These are phyloP conservation scores for Lates japonicus DNA, from an alignment of 2,797 vertebrate species.

Conservation along the genomic window DNA sequence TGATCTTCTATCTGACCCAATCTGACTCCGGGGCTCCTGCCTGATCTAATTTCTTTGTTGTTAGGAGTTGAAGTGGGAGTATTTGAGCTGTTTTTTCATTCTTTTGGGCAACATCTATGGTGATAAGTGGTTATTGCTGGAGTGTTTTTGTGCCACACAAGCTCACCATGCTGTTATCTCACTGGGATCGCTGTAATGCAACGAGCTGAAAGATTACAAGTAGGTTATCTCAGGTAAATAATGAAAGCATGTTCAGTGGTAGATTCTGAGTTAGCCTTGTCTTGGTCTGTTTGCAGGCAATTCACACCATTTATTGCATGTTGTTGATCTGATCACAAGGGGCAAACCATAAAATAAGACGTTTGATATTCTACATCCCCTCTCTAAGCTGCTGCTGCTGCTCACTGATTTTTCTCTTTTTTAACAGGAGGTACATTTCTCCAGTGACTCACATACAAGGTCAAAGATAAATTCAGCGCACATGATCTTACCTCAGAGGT, in stretches of 20 bases:
- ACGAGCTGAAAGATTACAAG: background rate
- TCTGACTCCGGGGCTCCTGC: conserved; percentile 75
- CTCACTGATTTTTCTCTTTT: conserved; percentile 19
- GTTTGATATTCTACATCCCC: conserved; percentile 2
- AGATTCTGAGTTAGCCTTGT: background rate
- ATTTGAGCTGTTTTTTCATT: conserved; percentile 41
- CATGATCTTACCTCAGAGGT: conserved; percentile 60
- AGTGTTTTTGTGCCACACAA: conserved; percentile 15
- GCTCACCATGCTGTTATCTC: conserved; percentile 1
- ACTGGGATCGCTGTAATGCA: background rate
- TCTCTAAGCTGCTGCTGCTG: background rate
- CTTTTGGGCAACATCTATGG: conserved; percentile 42
- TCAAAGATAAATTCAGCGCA: conserved; percentile 62
- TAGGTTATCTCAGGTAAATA: conserved; percentile 36
- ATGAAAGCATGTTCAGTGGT: conserved; percentile 32
- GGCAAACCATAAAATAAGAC: background rate
- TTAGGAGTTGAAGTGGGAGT: conserved; percentile 56
- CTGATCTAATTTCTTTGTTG: conserved; percentile 77
- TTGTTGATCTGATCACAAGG: conserved; percentile 32
- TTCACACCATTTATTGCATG: conserved; percentile 28
- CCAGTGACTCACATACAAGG: conserved; percentile 32
- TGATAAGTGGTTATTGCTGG: conserved; percentile 25
- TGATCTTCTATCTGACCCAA: conserved; percentile 80
- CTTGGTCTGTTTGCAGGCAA: background rate
- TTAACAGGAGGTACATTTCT: conserved; percentile 39